Conservation (phyloP, 1,140 invertebrate species). For the Micrasema longulum region DNA sequence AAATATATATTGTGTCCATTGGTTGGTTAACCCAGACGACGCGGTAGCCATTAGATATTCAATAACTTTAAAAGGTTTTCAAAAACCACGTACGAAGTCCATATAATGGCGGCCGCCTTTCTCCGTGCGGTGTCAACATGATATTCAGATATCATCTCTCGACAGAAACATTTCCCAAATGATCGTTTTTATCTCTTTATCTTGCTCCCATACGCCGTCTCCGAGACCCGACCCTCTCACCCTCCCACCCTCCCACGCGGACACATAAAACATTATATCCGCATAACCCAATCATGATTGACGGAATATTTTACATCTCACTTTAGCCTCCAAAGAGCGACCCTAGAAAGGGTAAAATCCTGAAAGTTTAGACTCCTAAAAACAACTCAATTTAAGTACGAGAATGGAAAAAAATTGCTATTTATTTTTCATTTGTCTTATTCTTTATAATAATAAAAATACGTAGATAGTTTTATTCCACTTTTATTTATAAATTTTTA, state of each 20-base stretch:
- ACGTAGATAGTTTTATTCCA: too few relatives aligned
- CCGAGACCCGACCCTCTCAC: too few relatives aligned
- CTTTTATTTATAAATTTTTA: too few relatives aligned
- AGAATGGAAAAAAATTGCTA: too few relatives aligned
- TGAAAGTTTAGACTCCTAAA: too few relatives aligned
- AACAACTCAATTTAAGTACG: too few relatives aligned
- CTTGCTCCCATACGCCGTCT: too few relatives aligned
- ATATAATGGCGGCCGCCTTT: slow-evolving; percentile 51
- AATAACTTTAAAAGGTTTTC: slow-evolving; percentile 56
- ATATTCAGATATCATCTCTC: slow-evolving; percentile 55
- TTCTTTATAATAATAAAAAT: too few relatives aligned
- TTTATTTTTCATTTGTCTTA: too few relatives aligned
- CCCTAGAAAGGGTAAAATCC: too few relatives aligned
- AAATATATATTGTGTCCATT: too few relatives aligned
- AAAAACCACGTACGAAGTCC: slow-evolving; percentile 55
- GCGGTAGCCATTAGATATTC: slow-evolving; percentile 53
- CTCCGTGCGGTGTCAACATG: slow-evolving; percentile 53
- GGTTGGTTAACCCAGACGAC: slow-evolving; percentile 35
- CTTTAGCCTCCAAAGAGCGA: too few relatives aligned
- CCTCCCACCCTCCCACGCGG: slow-evolving; percentile 27
- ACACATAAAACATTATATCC: slow-evolving; percentile 45
- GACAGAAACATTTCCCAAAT: slow-evolving; percentile 39
- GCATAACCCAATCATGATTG: slow-evolving; percentile 46
- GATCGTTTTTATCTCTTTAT: slow-evolving; percentile 40
- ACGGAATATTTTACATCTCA: slow-evolving; percentile 45